phyloP scores from a whole-genome alignment of 2,888 invertebrate genomes.

The Ichneumoninae sp. region DNA sequence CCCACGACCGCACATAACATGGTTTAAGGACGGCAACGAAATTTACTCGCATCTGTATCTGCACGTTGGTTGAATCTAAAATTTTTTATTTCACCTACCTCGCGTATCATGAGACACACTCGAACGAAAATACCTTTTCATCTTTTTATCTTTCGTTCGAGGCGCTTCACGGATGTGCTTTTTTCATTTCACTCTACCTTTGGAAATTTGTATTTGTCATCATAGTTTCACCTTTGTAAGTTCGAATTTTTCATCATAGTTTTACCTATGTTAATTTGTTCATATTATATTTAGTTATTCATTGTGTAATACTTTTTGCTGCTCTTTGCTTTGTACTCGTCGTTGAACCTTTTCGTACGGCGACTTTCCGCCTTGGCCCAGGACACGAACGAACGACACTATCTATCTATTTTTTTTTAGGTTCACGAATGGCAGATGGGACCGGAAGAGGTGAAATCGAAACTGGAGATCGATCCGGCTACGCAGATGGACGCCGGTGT shows the following conservation, averaged over 20 bases:
- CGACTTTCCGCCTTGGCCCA: no score
- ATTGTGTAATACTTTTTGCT: no score
- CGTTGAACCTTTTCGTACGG: no score
- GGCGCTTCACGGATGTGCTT: no score
- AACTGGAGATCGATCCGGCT: conserved; percentile 97
- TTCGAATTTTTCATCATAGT: neutral
- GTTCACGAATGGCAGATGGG: conserved; percentile 96
- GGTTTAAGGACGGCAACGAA: conserved; percentile 98
- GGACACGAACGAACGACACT: neutral
- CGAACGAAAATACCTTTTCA: neutral
- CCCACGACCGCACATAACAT: conserved; percentile 96
- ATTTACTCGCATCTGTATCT: conserved; percentile 95
- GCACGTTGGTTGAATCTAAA: conserved; percentile 88
- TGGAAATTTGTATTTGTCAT: neutral
- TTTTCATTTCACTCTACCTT: no score
- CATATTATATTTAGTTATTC: no score
- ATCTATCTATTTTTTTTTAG: conserved; percentile 83
- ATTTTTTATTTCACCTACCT: neutral
- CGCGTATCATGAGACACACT: neutral
- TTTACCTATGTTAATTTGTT: neutral
- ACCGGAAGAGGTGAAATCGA: conserved; percentile 93
- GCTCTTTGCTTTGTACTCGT: no score
- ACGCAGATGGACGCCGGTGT: conserved; percentile 98
- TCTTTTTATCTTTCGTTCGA: neutral
- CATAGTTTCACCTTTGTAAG: no score